Evolutionary conservation across 2,888 invertebrate species (phyloP), one percentile per base, ranked within the genome.

Genomic region (Troides aeacus): DNA sequence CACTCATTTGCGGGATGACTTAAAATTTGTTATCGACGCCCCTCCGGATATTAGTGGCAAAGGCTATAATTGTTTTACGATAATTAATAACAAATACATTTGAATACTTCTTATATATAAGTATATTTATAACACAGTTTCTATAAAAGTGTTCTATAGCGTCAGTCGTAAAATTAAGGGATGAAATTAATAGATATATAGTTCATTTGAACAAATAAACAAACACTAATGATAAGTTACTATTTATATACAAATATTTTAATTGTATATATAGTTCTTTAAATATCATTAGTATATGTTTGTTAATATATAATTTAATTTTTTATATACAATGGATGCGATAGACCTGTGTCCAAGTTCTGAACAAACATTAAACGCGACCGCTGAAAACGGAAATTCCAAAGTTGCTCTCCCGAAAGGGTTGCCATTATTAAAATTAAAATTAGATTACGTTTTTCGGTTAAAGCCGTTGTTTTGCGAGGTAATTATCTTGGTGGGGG

Each of bases 391-490:
- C 79, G 81, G 80, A 81, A 83, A 82, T 81, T 79, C 81, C 77
- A 79, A 81, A 83, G 78, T 80, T 79, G 72, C 72, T 77, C 75
- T 80, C 82, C 81, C 81, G 75, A 80, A 81, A 81, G 80, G 84
- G 82, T 84, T 81, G 78, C 81, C 81, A 87, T 87, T 86, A 90
- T 88, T 88, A 89, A 88, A 88, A 89, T 88, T 87, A 88, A 89
- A 89, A 88, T 89, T 87, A 87, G 84, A 89, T 90, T 86, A 86
- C 79, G 84, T 87, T 89, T 89, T 88, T 88, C 87, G 85, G 81
- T 81, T 84, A 84, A 84, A 81, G 80, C 83, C 81, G 83, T 79
- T 82, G 86, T 85, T 86, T 86, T 84, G 81, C 81, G 81, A 77
- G 80, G 84, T 89, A 88, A 90, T 90, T 88, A 89, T 79, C 81